Conservation (phyloP, 92 coral and sea anemone species). For the Phenganax marumi region DNA sequence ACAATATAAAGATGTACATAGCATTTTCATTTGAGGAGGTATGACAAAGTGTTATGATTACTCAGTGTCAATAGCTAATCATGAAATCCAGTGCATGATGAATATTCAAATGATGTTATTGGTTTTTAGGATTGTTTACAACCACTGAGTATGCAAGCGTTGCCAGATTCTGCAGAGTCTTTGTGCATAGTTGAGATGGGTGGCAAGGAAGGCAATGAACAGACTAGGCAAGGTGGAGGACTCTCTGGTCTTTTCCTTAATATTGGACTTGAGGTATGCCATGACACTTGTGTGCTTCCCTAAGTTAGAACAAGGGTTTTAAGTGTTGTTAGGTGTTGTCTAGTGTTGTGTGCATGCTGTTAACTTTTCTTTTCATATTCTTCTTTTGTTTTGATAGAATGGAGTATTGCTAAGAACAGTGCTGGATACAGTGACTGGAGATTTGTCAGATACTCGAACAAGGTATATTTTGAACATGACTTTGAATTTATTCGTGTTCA, state of each 20-base stretch:
- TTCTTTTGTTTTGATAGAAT: constrained; percentile 58
- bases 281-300: too few species aligned
- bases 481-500: too few species aligned
- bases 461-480: constrained; percentile 51
- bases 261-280: constrained; percentile 81
- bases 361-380: neutral
- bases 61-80: too few species aligned
- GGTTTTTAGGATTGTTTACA: constrained; percentile 84
- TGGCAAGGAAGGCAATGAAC: constrained; percentile 79
- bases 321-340: neutral
- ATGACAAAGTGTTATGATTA: neutral
- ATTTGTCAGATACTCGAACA: constrained; percentile 95
- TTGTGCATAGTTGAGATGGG: constrained; percentile 99
- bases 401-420: constrained; percentile 97
- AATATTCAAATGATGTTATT: neutral
- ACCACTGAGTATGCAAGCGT: constrained; percentile 97
- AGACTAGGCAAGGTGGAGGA: constrained; percentile 77
- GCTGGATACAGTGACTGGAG: constrained; percentile 91
- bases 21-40: neutral
- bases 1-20: neutral
- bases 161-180: constrained; percentile 89
- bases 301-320: neutral
- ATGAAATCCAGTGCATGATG: too few species aligned
- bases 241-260: constrained; percentile 89
- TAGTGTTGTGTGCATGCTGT: neutral